Base-by-base conservation (phyloP, 1,140 invertebrate species). In the Sweltsa coloradensis region DNA sequence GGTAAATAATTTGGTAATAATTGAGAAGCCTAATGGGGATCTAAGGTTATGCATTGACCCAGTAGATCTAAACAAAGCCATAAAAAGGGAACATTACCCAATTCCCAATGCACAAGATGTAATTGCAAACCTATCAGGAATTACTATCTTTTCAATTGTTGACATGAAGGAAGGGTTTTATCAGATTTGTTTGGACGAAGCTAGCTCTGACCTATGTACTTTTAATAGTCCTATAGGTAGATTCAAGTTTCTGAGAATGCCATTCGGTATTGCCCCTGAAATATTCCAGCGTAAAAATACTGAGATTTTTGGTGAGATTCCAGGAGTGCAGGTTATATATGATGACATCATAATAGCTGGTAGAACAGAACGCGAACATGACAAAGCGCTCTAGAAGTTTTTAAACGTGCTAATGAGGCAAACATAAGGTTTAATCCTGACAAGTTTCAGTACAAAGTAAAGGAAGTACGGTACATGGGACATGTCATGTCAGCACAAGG, bases 141-240 rank as follows among this genome's bases (percentile, higher is more conserved):
- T 61, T 39, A 63, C 57, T 39, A 31, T 51, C 26, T 52, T 50
- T 27, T 22, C 47, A 27, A 47, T 52, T 13, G 13, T 52, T 19
- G 51, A 52, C 31, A 13, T 50, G 23, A 50, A 45, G 45, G 29
- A 50, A 21, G 51, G 63, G 7, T 71, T 67, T 56, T 69, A 62
- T 60, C 61, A 67, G 48, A 55, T 70, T 24, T 52, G 55, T 41
- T 53, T 74, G 21, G 47, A 51, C 36, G 50, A 64, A 23, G 51
- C 63, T 31, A 62, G 57, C 50, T 54, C 53, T 31, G 50, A 59
- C 43, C 50, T 69, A 4, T 62, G 59, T 14, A 72, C 70, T 25
- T 71, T 72, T 55, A 58, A 55, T 26, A 68, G 65, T 3, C 65
- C 65, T 9, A 69, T 65, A 59, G 67, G 63, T 1, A 51, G 62